Evolutionary conservation across 2,113 vertebrate genomes (phyloP), one percentile per base, ranked within the genome.

Genomic region (Pteruthius melanotis): DNA sequence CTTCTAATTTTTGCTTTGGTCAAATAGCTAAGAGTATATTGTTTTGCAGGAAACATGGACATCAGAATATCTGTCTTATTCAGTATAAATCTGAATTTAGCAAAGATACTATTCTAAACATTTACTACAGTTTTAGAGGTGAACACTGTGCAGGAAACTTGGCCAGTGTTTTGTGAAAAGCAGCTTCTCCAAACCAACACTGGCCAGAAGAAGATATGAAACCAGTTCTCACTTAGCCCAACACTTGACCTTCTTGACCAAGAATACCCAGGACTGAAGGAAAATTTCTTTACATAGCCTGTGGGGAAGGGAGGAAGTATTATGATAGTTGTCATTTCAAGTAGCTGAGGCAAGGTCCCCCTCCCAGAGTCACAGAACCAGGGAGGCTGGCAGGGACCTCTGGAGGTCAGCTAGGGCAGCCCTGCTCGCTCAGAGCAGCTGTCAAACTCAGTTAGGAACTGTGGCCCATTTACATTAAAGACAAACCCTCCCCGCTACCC

Each of bases 401-500:
- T 40, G 79, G 45, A 65, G 71, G 23, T 65, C 12, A 9, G n/a
- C 31, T 10, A 15, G 26, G 11, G 17, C 56, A 63, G 60, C 56
- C 65, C 74, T 11, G 77, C 89, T 89, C 1, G 0, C 75, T 69
- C 83, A 47, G 54, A 89, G 60, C 59, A 61, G 76, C 89, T 84
- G 72, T 15, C 87, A 89, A 50, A 84, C 77, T 53, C 39, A 7
- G 4, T 49, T 3, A 81, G 33, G 19, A 75, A 9, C 70, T 3
- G 19, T 0, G 3, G 28, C 47, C 80, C 30, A 0, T 2, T n/a
- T 77, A 31, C 13, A 1, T 11, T 26, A 42, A 22, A 54, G n/a
- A 71, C 79, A 93, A 93, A 15, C 24, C 13, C 53, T 82, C 30
- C 28, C 52, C 2, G 2, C 42, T 30, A 19, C 12, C 42, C 10